A percentile compares a stretch with the other conserved stretches of the same genome.
Evolutionary conservation across 1,140 invertebrate genomes (phyloP).

Genomic region (Drosophila willistoni): DNA sequence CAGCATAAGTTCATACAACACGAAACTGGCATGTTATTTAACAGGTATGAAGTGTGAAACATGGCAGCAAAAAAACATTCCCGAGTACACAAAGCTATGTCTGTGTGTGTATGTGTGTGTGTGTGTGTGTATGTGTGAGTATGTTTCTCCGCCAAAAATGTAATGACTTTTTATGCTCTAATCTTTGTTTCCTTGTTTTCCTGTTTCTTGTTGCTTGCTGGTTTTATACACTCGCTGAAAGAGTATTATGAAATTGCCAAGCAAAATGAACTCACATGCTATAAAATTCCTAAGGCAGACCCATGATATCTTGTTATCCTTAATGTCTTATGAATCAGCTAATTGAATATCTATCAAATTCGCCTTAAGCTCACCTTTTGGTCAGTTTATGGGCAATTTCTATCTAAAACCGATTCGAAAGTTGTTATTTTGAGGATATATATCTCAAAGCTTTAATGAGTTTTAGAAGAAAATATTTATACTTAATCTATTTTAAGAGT

Average conservation of each 20-base stretch:
- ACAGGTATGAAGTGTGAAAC: constrained; percentile 8
- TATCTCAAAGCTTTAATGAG: too few species aligned
- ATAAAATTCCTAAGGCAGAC: too few species aligned
- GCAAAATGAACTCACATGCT: too few species aligned
- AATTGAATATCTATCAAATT: too few species aligned
- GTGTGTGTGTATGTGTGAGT: not conserved
- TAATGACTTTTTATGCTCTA: constrained; percentile 51
- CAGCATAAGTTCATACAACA: not conserved
- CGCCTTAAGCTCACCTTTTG: too few species aligned
- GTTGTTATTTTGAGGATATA: too few species aligned
- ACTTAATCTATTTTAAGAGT: not conserved
- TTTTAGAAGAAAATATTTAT: too few species aligned
- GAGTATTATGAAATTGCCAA: not conserved
- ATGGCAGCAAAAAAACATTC: constrained; percentile 7
- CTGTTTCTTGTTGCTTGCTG: constrained; percentile 17
- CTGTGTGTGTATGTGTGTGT: not conserved
- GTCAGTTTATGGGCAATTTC: too few species aligned
- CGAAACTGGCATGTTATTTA: not conserved
- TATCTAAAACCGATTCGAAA: too few species aligned
- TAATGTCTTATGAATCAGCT: too few species aligned
- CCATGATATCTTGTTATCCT: too few species aligned
- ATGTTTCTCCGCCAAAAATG: constrained; percentile 26
- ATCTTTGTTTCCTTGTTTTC: constrained; percentile 34
- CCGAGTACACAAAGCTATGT: not conserved
- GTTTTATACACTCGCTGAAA: constrained; percentile 10